Evolutionary conservation across 1,140 invertebrate species (phyloP).

Genomic region (Dolichoris vasculosae): DNA sequence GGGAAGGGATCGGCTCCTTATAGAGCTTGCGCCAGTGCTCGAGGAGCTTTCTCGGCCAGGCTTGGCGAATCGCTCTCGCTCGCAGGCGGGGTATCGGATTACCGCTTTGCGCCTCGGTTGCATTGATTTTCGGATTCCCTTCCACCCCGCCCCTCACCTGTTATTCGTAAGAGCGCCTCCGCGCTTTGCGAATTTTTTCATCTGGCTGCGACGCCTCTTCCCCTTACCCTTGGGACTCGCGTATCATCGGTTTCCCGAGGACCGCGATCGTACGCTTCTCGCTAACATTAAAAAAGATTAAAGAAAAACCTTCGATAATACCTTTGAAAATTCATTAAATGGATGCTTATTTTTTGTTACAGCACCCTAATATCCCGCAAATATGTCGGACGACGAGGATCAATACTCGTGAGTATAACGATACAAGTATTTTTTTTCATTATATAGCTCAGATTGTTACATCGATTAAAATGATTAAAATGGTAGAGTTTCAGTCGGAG

Average conservation of each 20-base stretch:
- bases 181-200: neutral
- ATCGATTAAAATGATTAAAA: neutral
- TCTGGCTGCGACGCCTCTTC: neutral
- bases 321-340: neutral
- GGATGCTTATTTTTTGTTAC: conserved; percentile 62
- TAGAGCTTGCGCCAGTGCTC: conserved; percentile 69
- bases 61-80: conserved; percentile 25
- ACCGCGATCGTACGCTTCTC: too few relatives aligned
- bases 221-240: neutral
- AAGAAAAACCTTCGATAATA: neutral
- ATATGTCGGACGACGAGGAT: conserved; percentile 75
- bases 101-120: conserved; percentile 51
- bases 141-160: neutral
- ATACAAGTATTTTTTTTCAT: neutral
- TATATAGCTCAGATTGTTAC: too few relatives aligned
- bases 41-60: conserved; percentile 59
- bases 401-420: conserved; percentile 74
- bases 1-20: conserved; percentile 72
- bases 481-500: neutral
- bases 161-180: neutral
- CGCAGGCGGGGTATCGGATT: conserved; percentile 66
- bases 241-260: neutral
- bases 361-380: conserved; percentile 68
- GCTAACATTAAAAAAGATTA: too few relatives aligned
- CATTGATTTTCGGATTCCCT: conserved; percentile 24